These are phyloP conservation scores for Epirrita christyi DNA, from an alignment of 2,888 invertebrate genomes.

Conservation along the genomic window DNA sequence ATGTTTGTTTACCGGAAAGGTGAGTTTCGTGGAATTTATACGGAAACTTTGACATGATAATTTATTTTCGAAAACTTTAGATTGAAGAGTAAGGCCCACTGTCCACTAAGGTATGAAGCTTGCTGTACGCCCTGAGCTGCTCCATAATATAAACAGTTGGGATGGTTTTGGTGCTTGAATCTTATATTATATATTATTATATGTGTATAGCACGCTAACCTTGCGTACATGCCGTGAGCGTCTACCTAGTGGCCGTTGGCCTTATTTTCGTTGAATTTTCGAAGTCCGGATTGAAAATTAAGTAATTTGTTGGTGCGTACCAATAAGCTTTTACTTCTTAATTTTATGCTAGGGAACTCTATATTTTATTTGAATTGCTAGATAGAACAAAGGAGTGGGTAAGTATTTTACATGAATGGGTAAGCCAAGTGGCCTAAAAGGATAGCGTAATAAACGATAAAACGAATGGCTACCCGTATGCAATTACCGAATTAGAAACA, in stretches of 20 bases:
- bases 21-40: constrained; percentile 7
- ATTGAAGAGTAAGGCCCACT: not conserved
- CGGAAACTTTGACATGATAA: constrained; percentile 11
- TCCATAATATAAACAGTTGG: too few species aligned
- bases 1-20: constrained; percentile 38
- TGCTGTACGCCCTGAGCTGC: too few species aligned
- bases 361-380: constrained; percentile 8
- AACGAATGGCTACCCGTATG: constrained; percentile 22
- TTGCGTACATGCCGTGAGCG: not conserved
- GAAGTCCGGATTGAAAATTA: constrained; percentile 11
- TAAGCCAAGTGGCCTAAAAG: constrained; percentile 22
- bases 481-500: constrained; percentile 34
- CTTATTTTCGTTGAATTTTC: not conserved
- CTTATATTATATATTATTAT: too few species aligned
- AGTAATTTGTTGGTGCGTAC: constrained; percentile 16
- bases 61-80: constrained; percentile 13
- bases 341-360: constrained; percentile 10
- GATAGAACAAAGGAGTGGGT: not conserved
- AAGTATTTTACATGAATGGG: constrained; percentile 8
- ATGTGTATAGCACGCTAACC: too few species aligned
- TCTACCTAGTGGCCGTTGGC: not conserved
- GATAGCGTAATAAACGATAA: constrained; percentile 32
- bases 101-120: too few species aligned
- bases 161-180: too few species aligned
- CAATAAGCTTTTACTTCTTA: constrained; percentile 12